A percentile compares a stretch with the other conserved stretches of the same genome.
Conservation (phyloP, 2,797 vertebrate genomes). For the Hozukius guyotensis region DNA sequence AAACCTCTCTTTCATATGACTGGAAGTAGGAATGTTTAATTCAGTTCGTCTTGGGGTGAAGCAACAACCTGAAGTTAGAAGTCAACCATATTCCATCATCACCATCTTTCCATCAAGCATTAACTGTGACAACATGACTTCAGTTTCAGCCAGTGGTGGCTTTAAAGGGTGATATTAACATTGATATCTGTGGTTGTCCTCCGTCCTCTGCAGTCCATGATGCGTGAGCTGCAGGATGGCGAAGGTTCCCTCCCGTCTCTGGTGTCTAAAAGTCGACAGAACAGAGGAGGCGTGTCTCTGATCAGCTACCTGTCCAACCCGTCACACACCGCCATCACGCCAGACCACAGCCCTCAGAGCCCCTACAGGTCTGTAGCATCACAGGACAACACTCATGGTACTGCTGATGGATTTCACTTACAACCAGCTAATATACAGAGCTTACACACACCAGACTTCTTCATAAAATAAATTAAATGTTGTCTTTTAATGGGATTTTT, state of each 20-base stretch:
- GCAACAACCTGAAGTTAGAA: too few species aligned
- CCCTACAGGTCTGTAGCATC: conserved; percentile 22
- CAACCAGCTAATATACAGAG: too few species aligned
- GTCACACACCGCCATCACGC: neutral
- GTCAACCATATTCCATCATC: too few species aligned
- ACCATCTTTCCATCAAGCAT: too few species aligned
- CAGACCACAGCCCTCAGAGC: conserved; percentile 4
- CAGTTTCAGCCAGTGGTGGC: neutral
- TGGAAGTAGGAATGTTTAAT: too few species aligned
- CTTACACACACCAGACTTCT: too few species aligned
- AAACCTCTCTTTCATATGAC: neutral
- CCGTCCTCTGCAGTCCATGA: conserved; percentile 78
- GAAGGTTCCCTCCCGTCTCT: conserved; percentile 74
- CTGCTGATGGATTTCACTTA: too few species aligned
- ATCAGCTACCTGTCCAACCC: conserved; percentile 87
- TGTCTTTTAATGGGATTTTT: neutral
- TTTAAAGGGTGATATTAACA: neutral
- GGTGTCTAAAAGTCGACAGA: conserved; percentile 41
- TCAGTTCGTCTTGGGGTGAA: too few species aligned
- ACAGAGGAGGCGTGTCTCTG: conserved; percentile 84
- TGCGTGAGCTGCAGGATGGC: conserved; percentile 81
- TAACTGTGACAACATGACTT: too few species aligned
- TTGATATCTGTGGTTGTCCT: neutral
- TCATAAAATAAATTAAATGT: too few species aligned
- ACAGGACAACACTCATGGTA: too few species aligned